phyloP scores from a whole-genome alignment of 2,113 vertebrate species.

The Oceanites oceanicus region DNA sequence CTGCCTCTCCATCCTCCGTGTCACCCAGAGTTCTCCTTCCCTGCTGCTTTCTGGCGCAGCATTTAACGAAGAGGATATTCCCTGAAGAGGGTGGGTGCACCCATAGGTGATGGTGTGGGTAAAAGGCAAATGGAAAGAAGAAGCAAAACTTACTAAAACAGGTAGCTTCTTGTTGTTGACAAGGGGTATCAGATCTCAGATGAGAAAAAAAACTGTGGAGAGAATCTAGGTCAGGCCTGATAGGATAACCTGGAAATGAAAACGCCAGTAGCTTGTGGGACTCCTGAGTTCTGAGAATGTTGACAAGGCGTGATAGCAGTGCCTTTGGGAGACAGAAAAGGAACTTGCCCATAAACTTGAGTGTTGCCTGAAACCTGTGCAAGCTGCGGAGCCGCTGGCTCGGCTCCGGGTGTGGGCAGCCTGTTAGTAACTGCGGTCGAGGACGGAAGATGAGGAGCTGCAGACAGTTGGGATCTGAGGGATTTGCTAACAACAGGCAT shows the following conservation, averaged over 20 bases:
- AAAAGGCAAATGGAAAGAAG: not conserved
- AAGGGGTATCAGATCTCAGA: not conserved
- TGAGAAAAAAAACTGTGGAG: not conserved
- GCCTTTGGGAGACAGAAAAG: not conserved
- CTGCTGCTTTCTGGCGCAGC: not conserved
- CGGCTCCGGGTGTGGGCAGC: accelerated
- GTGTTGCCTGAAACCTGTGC: not conserved
- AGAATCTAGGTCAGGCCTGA: not conserved
- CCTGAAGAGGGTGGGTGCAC: not conserved
- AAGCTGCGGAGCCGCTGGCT: not conserved
- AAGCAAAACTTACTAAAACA: not conserved
- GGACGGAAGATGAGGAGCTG: not conserved
- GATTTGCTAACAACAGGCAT: not conserved
- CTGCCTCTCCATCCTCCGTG: not conserved
- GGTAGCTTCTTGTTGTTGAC: not conserved
- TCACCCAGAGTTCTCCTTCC: not conserved
- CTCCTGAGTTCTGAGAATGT: not conserved
- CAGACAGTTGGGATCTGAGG: not conserved
- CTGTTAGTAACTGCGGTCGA: accelerated
- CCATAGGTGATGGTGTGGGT: not conserved
- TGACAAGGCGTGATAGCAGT: accelerated
- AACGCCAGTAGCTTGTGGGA: not conserved
- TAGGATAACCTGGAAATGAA: not conserved
- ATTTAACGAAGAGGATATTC: not conserved
- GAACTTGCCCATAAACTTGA: not conserved